phyloP scores from a whole-genome alignment of 2,113 vertebrate species.

The Corythaeola cristata region DNA sequence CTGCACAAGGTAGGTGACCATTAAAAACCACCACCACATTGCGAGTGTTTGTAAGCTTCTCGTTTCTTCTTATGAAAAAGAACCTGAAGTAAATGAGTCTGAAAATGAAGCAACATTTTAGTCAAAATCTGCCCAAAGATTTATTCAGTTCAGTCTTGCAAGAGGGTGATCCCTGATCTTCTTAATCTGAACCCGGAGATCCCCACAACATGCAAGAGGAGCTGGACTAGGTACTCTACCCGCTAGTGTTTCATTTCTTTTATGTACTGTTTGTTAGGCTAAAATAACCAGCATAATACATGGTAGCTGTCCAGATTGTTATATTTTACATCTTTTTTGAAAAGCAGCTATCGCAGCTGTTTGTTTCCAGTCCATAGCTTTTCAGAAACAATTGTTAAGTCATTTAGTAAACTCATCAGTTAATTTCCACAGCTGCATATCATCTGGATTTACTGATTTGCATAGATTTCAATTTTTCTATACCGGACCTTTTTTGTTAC shows the following conservation, averaged over 20 bases:
- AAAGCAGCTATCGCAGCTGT: conserved; percentile 20
- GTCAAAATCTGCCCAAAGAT: neutral
- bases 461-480: neutral
- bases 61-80: neutral
- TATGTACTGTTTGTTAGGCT: neutral
- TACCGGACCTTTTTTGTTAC: neutral
- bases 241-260: neutral
- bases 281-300: neutral
- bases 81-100: neutral
- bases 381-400: conserved; percentile 52
- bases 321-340: neutral
- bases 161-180: neutral
- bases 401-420: conserved; percentile 51
- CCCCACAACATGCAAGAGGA: neutral
- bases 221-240: neutral
- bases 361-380: conserved; percentile 42
- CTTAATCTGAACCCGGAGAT: neutral
- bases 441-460: conserved; percentile 54
- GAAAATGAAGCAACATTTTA: neutral
- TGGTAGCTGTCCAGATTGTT: conserved; percentile 22
- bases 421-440: conserved; percentile 47
- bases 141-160: neutral
- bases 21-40: neutral
- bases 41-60: neutral
- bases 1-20: neutral